Evolutionary conservation across 2,113 vertebrate genomes (phyloP).

Genomic region (Callospermophilus lateralis): DNA sequence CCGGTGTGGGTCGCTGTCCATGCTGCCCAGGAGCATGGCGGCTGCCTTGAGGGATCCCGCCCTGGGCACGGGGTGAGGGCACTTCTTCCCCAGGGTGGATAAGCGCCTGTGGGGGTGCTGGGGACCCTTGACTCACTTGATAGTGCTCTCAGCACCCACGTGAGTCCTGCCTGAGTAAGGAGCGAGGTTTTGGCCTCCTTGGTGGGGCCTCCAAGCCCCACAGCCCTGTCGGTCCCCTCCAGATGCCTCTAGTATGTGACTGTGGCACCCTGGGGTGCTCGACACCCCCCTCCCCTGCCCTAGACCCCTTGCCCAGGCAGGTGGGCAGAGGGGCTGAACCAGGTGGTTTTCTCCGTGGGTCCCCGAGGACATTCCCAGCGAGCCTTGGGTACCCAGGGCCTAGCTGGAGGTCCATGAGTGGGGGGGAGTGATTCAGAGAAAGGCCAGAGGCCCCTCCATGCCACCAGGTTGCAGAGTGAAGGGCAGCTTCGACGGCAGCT

Average conservation of each 20-base stretch:
- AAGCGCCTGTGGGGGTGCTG: too few species aligned
- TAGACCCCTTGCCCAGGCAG: too few species aligned
- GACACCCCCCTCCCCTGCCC: too few species aligned
- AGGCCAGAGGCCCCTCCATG: not conserved
- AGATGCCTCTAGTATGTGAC: not conserved
- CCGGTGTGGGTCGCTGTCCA: not conserved
- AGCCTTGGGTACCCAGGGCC: too few species aligned
- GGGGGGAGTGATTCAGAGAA: not conserved
- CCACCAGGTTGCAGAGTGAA: too few species aligned
- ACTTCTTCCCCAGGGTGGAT: not conserved
- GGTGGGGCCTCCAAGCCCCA: not conserved
- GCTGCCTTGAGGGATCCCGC: not conserved
- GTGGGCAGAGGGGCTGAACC: too few species aligned
- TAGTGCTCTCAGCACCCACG: not conserved
- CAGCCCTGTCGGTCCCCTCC: not conserved
- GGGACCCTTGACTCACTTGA: not conserved
- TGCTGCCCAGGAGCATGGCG: not conserved
- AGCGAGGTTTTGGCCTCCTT: not conserved
- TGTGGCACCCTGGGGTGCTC: not conserved
- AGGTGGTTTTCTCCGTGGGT: too few species aligned
- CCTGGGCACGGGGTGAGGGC: not conserved
- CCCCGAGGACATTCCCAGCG: too few species aligned
- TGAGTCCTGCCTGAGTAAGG: not conserved
- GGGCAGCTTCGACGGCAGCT: too few species aligned
- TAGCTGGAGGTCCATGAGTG: too few species aligned